These are phyloP conservation scores for Drosophila rellima DNA, from an alignment of 2,888 invertebrate species.

Conservation along the genomic window DNA sequence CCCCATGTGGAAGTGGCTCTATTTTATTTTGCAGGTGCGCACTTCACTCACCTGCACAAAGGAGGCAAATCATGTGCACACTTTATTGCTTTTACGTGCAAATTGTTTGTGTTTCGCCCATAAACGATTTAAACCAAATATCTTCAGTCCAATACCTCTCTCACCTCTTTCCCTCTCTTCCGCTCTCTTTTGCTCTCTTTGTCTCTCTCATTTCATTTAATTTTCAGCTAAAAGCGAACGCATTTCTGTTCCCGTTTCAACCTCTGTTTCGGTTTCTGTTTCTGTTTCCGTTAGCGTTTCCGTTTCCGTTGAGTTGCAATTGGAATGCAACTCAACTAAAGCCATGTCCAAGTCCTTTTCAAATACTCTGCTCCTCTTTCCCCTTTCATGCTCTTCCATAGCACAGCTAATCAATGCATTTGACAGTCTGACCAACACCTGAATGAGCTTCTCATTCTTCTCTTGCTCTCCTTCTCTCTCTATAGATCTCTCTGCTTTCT, in stretches of 20 bases:
- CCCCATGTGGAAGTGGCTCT: slow-evolving; percentile 47
- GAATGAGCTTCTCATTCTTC: slow-evolving; percentile 10
- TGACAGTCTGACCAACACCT: slow-evolving; percentile 38
- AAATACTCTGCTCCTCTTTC: background rate
- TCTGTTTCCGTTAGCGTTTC: slow-evolving; percentile 17
- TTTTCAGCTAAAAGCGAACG: slow-evolving; percentile 58
- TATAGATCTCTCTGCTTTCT: background rate
- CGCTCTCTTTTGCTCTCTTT: background rate
- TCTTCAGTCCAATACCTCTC: slow-evolving; percentile 26
- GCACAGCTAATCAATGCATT: slow-evolving; percentile 61
- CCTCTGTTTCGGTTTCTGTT: slow-evolving; percentile 16
- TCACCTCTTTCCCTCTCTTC: background rate
- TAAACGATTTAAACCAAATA: slow-evolving; percentile 51
- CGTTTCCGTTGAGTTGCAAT: slow-evolving; percentile 23
- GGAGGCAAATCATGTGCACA: slow-evolving; percentile 60
- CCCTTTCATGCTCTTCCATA: background rate
- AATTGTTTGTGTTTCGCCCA: slow-evolving; percentile 70
- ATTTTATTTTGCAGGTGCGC: slow-evolving; percentile 44
- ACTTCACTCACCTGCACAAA: slow-evolving; percentile 24
- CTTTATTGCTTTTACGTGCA: slow-evolving; percentile 78
- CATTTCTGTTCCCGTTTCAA: slow-evolving; percentile 34
- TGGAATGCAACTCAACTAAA: slow-evolving; percentile 40
- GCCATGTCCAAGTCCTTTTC: background rate
- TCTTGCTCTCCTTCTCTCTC: background rate
- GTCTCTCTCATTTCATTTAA: slow-evolving; percentile 59